Conservation (phyloP, 2,113 vertebrate species). For the Nettapus auritus region DNA sequence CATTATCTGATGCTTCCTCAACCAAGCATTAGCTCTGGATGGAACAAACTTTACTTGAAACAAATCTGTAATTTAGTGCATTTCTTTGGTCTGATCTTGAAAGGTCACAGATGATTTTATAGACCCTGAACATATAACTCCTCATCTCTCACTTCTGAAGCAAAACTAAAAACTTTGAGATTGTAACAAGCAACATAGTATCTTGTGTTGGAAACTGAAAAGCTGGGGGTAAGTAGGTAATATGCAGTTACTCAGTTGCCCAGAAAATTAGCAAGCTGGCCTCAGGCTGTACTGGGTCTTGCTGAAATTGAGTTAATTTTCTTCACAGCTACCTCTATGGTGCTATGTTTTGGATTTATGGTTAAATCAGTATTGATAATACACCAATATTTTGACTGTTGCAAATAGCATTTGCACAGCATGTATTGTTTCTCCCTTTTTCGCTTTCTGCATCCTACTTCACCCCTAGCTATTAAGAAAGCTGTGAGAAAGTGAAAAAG, state of each 20-base stretch:
- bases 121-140: fast-evolving
- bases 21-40: background rate
- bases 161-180: fast-evolving
- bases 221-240: background rate
- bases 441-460: background rate
- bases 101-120: background rate
- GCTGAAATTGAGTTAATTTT: background rate
- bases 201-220: background rate
- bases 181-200: background rate
- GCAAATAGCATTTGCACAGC: background rate
- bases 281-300: background rate
- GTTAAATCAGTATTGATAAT: background rate
- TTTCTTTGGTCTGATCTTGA: background rate
- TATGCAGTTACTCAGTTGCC: background rate
- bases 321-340: background rate
- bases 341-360: background rate
- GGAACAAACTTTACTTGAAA: background rate
- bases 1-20: background rate
- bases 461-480: background rate
- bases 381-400: background rate
- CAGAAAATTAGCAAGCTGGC: background rate
- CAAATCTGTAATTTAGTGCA: background rate
- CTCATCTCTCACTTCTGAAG: background rate
- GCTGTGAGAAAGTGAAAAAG: background rate
- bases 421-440: background rate